Base-by-base conservation (phyloP, 1,140 invertebrate genomes). In the Megathymus violae region DNA sequence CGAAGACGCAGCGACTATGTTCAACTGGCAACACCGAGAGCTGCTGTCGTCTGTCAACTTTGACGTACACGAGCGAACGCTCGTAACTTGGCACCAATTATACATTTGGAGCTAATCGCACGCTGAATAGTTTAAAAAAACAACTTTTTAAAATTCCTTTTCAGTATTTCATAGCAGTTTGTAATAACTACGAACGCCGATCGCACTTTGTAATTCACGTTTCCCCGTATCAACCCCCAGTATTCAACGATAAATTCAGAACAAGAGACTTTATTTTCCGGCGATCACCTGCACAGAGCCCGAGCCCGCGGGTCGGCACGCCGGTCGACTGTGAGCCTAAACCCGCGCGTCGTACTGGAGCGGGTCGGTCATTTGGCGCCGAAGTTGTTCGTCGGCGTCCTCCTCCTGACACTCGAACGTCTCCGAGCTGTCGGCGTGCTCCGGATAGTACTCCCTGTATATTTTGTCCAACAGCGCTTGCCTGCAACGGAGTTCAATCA, bases 371-470 rank as follows among this genome's bases (percentile, higher is more conserved):
- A 86, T 78, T 84, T 87, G 59, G 69, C 62, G 38, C 70, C 74
- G 67, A 84, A 78, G 13, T 77, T 69, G 51, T 89, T 85, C 47
- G 47, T 89, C 87, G n/a, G 78, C 70, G 36, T 84, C 59, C 47
- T 89, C 87, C n/a, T 76, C 66, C 71, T 83, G 79, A 54, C 81
- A 85, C 69, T 85, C 85, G 80, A 90, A 88, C 15, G 78, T 85
- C 58, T 85, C 82, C 51, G 85, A 87, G 67, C 88, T 90, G 72
- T 90, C 87, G 4, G 74, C 69, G 73, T 90, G 87, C 52, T 90
- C 85, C 59, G 87, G 87, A 43, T 85, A 88, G 77, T 79, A 90
- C 82, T 90, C 85, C 70, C 87, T 79, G 80, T 88, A 90, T 76
- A 90, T 86, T 78, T 87, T 87, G 74, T 90, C 85, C 74, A 90